phyloP scores from a whole-genome alignment of 2,113 vertebrate genomes.

The Barnardius zonarius region DNA sequence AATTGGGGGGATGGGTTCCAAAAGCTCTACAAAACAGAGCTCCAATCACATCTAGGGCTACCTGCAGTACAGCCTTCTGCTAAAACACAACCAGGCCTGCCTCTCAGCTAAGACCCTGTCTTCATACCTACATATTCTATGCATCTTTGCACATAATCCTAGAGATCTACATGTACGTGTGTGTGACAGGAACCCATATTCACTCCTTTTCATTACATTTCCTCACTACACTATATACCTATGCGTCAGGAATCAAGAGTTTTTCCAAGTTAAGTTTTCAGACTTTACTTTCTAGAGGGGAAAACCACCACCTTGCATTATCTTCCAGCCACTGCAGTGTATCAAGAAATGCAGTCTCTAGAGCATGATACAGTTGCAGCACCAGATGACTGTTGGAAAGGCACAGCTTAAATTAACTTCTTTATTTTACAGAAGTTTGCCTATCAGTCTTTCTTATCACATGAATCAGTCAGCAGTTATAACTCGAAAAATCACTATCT shows the following conservation, averaged over 20 bases:
- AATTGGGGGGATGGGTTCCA: not conserved
- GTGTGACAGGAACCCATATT: not conserved
- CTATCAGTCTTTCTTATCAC: not conserved
- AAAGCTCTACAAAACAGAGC: not conserved
- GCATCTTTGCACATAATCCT: not conserved
- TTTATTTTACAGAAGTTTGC: not conserved
- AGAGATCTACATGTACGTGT: fast-evolving
- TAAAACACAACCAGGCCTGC: not conserved
- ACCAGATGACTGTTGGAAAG: not conserved
- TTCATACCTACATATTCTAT: not conserved
- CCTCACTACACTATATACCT: not conserved
- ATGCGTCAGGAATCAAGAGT: not conserved
- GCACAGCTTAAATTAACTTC: not conserved
- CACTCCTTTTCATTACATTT: not conserved
- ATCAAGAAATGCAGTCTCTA: not conserved
- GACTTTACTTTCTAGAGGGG: not conserved
- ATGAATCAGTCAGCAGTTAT: not conserved
- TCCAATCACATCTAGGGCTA: not conserved
- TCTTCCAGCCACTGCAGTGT: not conserved
- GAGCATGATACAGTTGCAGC: not conserved
- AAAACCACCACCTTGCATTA: not conserved
- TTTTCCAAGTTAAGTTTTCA: not conserved
- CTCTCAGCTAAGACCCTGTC: not conserved
- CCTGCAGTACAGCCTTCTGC: not conserved
- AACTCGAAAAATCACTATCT: not conserved